Base-by-base conservation (phyloP, 2,888 invertebrate genomes). In the Siphlonurus alternatus region DNA sequence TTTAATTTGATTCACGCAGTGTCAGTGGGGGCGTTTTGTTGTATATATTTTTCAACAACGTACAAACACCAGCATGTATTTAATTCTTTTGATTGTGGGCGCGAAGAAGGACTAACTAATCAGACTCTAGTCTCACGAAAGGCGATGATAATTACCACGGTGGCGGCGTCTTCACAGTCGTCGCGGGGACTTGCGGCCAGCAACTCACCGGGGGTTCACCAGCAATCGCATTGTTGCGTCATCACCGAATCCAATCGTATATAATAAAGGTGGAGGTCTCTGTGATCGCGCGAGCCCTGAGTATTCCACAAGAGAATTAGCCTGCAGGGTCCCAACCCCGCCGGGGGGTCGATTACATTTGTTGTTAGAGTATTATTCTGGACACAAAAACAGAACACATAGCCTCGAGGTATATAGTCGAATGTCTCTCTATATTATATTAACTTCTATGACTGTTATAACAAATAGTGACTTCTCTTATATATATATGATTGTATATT, bases 311-410 rank as follows among this genome's bases (percentile, higher is more conserved):
- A 38, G 38, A 38, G 38, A 38, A 38, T 38, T 38, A 38, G 38
- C 38, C 38, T n/a, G n/a, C 38, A 38, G 15, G 38, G 15, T n/a
- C n/a, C 38, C 15, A 38, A 38, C 38, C 38, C 38, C 38, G 15
- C 5, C 56, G 22, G 56, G 56, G 20, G 56, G 56, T 56, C n/a
- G 56, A 56, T 56, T 56, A 56, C 56, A 56, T 56, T 56, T 5
- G 56, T 10, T 5, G 7, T 56, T 56, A n/a, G 10, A n/a, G 15
- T 56, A 22, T 56, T 56, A 5, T 56, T 56, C 56, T 22, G 20
- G 7, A 56, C n/a, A 56, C 56, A 56, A 56, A 56, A 56, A 56
- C 56, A 56, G 56, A 56, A 56, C n/a, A 56, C 56, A 56, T 56
- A 56, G 56, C 56, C 56, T 56, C 5, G n/a, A n/a, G 56, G 7